Base-by-base conservation (phyloP, 2,113 vertebrate genomes). In the Scortum barcoo region DNA sequence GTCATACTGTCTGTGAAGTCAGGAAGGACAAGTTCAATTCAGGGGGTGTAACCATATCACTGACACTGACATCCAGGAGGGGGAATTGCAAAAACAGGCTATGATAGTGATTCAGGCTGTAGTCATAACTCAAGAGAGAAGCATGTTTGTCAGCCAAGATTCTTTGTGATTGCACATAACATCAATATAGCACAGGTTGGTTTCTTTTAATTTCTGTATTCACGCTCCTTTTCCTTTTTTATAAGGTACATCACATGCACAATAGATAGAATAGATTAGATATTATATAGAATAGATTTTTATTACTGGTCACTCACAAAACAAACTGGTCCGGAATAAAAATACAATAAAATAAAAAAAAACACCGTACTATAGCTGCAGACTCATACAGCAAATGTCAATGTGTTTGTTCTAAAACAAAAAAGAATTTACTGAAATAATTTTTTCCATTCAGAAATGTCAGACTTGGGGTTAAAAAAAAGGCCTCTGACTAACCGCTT, bases 1-100 rank as follows among this genome's bases (percentile, higher is more conserved):
- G 97, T 95, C 97, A 99, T 97, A 62, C 96, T 97, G 91, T 95
- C 98, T 99, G 89, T 7, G 67, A 38, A 10, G 26, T 9, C 36
- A 73, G 26, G 50, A 26, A 12, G 12, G 26, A 30, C 0, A 10
- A 7, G 26, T 20, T 28, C 36, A 36, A 13, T 14, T 74, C 30
- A 38, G 40, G 2, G 4, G 44, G 1, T 19, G 60, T 16, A n/a
- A 20, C 4, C 36, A 11, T 17, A 12, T 26, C 3, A 14, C 14
- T 30, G 58, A 22, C 4, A 20, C n/a, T 30, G 53, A 36, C 20
- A 51, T 3, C 2, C 5, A 42, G 0, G 3, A 2, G 8, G 10
- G 65, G 28, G 19, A 3, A 33, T 11, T 20, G 44, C 44, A 17
- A 17, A 17, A 24, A 24, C 19, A 12, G 22, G n/a, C 12, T n/a